These are phyloP conservation scores for Calonectris borealis DNA, from an alignment of 2,113 vertebrate genomes.

Conservation along the genomic window DNA sequence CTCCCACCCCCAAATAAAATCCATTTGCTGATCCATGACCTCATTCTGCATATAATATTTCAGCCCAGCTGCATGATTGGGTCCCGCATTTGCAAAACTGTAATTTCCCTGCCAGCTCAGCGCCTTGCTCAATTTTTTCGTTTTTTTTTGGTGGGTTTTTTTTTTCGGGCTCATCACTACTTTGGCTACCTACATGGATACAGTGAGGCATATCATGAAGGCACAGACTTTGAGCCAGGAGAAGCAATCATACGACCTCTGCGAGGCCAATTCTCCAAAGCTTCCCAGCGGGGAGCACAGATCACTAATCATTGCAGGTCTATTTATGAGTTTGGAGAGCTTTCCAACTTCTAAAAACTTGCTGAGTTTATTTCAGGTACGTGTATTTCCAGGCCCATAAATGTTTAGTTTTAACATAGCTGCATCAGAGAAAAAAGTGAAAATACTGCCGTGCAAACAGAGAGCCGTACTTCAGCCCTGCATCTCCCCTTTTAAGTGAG, in stretches of 20 bases:
- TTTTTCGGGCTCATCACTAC: neutral
- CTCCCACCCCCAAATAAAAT: conserved; percentile 57
- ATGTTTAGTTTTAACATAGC: conserved; percentile 33
- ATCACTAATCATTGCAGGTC: conserved; percentile 59
- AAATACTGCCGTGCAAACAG: conserved; percentile 68
- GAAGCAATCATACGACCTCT: conserved; percentile 59
- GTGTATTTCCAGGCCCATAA: conserved; percentile 58
- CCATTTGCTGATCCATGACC: conserved; percentile 55
- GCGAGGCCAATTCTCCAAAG: conserved; percentile 48
- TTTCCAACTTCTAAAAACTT: conserved; percentile 52
- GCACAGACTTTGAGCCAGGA: conserved; percentile 23
- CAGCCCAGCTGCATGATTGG: conserved; percentile 37
- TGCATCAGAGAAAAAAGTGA: conserved; percentile 61
- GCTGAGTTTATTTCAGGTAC: conserved; percentile 72
- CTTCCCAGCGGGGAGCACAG: conserved; percentile 17
- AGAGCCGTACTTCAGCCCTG: conserved; percentile 39
- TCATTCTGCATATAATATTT: conserved; percentile 40
- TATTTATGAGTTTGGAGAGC: conserved; percentile 64
- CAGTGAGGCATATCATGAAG: conserved; percentile 1
- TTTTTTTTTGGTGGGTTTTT: neutral
- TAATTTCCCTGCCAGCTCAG: conserved; percentile 48
- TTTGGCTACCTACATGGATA: conserved; percentile 43
- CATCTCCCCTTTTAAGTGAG: conserved; percentile 60
- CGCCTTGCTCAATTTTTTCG: neutral
- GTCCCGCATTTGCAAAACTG: neutral